Base-by-base conservation (phyloP, 2,113 vertebrate genomes). In the Climacteris rufus region DNA sequence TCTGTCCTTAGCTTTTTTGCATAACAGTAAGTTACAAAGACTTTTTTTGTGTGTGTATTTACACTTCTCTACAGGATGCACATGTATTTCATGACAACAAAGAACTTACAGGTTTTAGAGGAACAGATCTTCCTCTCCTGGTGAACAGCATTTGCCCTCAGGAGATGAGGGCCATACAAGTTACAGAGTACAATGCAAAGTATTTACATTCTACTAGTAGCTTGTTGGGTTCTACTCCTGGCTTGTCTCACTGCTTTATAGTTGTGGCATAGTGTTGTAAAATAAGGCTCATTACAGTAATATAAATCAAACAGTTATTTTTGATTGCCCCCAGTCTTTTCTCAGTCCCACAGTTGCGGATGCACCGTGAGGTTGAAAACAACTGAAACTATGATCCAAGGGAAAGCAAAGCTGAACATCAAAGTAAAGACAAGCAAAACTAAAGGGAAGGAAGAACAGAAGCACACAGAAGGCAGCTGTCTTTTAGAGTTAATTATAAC, bases 31-130 rank as follows among this genome's bases (percentile, higher is more conserved):
- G 60, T 64, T 83, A 60, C 17, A 83, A 39, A 94, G 50, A 28
- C 40, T 42, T 40, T 82, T 22, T 17, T 44, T 44, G 30, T 45
- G 11, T 44, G 30, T 45, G 11, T 89, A 37, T 96, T 94, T 96
- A 30, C 49, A 80, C 39, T 64, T 94, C 60, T 94, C 50, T 96
- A 11, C 37, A 98, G 97, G 90, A 97, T 93, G 74, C 87, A 6
- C 33, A 94, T 45, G 30, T 98, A 45, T 98, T 98, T 85, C 79
- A 75, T 13, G 97, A 97, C 57, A 97, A 97, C n/a, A 98, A 98
- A 97, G 93, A 86, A 49, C 40, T 98, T 64, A 91, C 89, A 71
- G 50, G 44, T 63, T 94, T 97, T 37, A 98, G 92, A 90, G 88
- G 95, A 90, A 92, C 94, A 91, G 96, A 98, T 40, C 98, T 98